Conservation (phyloP, 2,113 vertebrate genomes). For the Hippopotamus amphibius region DNA sequence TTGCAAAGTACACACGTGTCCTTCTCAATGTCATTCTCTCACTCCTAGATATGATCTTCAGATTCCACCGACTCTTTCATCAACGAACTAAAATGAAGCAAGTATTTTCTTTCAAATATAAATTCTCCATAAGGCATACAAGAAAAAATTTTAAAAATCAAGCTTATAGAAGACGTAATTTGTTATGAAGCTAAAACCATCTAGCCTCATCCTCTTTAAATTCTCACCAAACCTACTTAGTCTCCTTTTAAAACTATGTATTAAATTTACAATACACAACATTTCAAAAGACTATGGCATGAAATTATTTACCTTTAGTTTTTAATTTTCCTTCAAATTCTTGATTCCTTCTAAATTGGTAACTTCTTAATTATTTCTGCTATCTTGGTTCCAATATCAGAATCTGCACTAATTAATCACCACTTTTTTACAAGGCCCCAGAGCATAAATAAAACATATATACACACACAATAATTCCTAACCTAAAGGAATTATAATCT, state of each 20-base stretch:
- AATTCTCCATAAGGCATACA: not conserved
- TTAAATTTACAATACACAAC: not conserved
- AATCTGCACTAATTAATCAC: not conserved
- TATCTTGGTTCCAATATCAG: not conserved
- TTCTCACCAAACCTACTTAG: not conserved
- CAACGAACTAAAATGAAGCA: not conserved
- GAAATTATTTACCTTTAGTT: not conserved
- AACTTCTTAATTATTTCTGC: not conserved
- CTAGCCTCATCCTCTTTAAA: not conserved
- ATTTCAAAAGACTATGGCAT: not conserved
- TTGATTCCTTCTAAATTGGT: not conserved
- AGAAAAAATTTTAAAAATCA: constrained; percentile 1
- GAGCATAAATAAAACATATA: not conserved
- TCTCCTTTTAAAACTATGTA: not conserved
- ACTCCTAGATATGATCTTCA: not conserved
- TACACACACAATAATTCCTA: not conserved
- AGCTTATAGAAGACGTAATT: not conserved
- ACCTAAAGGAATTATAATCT: not conserved
- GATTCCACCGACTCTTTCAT: not conserved
- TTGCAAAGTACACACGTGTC: not conserved
- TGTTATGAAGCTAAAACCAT: not conserved
- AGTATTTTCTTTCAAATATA: not conserved
- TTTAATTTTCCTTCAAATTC: not conserved
- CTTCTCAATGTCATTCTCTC: not conserved
- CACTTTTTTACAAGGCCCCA: not conserved